Conservation (phyloP, 2,888 invertebrate genomes). For the Heterodera filipjevi region DNA sequence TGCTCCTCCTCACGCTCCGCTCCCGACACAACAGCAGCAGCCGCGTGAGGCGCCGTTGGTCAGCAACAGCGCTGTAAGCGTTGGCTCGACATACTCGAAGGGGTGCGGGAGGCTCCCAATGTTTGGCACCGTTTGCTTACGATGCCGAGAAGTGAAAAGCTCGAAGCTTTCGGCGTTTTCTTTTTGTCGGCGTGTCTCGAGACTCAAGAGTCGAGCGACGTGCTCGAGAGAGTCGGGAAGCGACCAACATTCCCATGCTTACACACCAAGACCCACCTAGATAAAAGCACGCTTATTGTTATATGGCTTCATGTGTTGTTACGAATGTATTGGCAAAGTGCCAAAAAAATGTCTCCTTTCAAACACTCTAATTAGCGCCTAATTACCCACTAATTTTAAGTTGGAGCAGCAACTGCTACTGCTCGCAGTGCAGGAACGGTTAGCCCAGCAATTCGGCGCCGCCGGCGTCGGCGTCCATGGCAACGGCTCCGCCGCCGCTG, state of each 20-base stretch:
- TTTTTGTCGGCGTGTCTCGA: too few species aligned
- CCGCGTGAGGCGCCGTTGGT: not conserved
- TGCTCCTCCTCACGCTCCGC: not conserved
- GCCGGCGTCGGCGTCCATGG: constrained; percentile 6
- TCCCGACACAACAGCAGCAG: too few species aligned
- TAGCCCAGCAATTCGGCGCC: constrained; percentile 43
- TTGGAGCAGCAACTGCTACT: constrained; percentile 48
- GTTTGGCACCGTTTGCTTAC: too few species aligned
- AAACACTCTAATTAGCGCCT: too few species aligned
- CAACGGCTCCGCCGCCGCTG: not conserved
- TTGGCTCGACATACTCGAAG: too few species aligned
- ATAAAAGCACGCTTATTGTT: not conserved
- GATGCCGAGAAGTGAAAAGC: too few species aligned
- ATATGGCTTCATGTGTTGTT: not conserved
- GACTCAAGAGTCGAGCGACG: too few species aligned
- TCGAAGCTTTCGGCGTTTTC: too few species aligned
- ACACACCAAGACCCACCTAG: too few species aligned
- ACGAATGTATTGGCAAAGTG: not conserved
- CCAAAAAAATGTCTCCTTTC: not conserved
- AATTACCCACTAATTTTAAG: constrained; percentile 33
- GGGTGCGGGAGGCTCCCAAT: too few species aligned
- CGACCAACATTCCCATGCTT: too few species aligned
- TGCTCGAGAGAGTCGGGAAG: too few species aligned
- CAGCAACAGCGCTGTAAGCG: not conserved
- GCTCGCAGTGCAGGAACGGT: constrained; percentile 49